phyloP scores from a whole-genome alignment of 2,888 invertebrate genomes.

The Lochmaea capreae region DNA sequence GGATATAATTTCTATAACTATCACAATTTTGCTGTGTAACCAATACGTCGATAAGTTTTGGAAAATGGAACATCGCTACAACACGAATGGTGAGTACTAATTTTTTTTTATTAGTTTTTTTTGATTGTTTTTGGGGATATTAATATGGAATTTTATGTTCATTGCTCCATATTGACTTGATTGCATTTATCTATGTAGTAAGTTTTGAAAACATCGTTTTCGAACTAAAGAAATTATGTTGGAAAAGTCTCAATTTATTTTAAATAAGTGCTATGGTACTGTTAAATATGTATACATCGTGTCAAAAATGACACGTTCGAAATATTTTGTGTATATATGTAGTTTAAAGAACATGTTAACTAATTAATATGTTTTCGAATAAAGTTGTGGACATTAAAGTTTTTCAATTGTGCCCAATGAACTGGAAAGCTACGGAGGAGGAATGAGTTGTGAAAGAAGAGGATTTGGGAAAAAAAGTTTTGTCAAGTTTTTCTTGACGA shows the following conservation, averaged over 20 bases:
- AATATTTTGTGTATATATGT: neutral
- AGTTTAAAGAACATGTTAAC: slow-evolving; percentile 1
- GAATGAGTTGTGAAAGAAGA: neutral
- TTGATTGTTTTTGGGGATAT: neutral
- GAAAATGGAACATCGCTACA: neutral
- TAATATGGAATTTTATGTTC: neutral
- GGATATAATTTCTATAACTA: slow-evolving; percentile 6
- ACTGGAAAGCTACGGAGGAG: slow-evolving; percentile 5
- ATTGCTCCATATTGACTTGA: neutral
- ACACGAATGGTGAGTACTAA: neutral
- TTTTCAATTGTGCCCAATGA: neutral
- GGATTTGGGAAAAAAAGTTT: slow-evolving; percentile 2
- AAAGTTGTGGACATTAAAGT: neutral
- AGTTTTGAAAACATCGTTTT: neutral
- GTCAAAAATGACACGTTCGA: neutral
- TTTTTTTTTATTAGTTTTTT: neutral
- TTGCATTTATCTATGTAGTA: slow-evolving; percentile 2
- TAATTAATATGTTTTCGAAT: slow-evolving; percentile 1
- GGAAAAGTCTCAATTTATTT: slow-evolving; percentile 1
- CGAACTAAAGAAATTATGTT: neutral
- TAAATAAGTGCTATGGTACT: neutral
- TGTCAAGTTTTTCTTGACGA: slow-evolving; percentile 7
- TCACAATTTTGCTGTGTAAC: slow-evolving; percentile 22
- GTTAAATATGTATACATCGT: neutral
- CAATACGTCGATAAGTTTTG: slow-evolving; percentile 11